Conservation (phyloP, 2,113 vertebrate genomes). For the Panthera tigris region DNA sequence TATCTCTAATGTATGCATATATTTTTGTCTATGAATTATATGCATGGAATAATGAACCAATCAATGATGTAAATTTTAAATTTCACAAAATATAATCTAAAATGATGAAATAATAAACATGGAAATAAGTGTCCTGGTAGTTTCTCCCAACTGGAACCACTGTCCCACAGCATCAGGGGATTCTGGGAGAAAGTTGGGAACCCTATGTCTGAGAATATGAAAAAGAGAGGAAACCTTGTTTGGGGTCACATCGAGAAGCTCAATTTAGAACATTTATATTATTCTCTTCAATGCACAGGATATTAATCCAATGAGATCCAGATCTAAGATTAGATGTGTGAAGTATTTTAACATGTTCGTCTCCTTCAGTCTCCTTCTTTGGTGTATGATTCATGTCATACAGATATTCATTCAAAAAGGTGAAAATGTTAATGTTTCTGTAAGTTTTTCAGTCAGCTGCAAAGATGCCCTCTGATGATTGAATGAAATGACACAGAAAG, state of each 20-base stretch:
- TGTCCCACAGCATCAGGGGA: background rate
- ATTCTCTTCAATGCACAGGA: background rate
- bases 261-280: background rate
- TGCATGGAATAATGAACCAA: background rate
- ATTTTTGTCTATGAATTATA: background rate
- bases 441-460: background rate
- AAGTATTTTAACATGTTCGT: background rate
- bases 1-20: background rate
- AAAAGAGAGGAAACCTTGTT: background rate
- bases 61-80: background rate
- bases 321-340: background rate
- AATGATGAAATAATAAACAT: background rate
- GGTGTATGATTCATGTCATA: background rate
- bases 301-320: background rate
- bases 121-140: background rate
- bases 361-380: background rate
- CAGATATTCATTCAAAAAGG: background rate
- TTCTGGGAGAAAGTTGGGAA: background rate
- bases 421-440: background rate
- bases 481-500: constrained; percentile 8
- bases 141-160: background rate
- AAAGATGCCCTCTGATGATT: background rate
- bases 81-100: background rate
- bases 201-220: background rate
- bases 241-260: background rate